Percentiles rank a stretch among this genome's conserved stretches.
These are phyloP conservation scores for Stomatorhinus walkeri DNA, from an alignment of 2,797 vertebrate genomes.

Conservation along the genomic window DNA sequence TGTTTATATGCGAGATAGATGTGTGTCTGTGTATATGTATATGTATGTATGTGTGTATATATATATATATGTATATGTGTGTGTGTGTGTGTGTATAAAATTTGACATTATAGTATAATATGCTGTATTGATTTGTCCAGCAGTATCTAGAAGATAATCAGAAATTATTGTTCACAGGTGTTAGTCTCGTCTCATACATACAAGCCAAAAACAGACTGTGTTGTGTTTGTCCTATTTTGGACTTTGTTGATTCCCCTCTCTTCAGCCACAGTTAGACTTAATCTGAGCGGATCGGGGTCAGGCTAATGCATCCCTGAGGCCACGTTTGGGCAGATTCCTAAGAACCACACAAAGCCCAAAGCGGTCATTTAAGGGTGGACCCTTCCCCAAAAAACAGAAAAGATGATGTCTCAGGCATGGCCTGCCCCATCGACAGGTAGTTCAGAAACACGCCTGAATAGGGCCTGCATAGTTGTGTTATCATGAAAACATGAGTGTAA, in stretches of 20 bases:
- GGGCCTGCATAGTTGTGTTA: neutral
- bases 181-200: neutral
- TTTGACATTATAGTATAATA: neutral
- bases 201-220: neutral
- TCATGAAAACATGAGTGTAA: constrained; percentile 55
- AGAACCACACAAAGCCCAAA: neutral
- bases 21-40: neutral
- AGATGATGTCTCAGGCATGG: neutral
- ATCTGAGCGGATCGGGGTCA: neutral
- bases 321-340: neutral
- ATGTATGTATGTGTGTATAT: neutral
- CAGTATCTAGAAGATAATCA: neutral
- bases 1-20: neutral
- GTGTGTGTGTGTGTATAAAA: too few species aligned
- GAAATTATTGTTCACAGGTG: neutral
- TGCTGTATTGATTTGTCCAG: neutral
- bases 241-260: neutral
- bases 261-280: neutral
- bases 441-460: neutral
- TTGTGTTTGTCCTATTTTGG: neutral
- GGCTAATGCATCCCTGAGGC: neutral
- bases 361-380: neutral
- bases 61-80: neutral
- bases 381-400: neutral
- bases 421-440: neutral